Conservation (phyloP, 1,140 invertebrate species). For the Nebria ingens region DNA sequence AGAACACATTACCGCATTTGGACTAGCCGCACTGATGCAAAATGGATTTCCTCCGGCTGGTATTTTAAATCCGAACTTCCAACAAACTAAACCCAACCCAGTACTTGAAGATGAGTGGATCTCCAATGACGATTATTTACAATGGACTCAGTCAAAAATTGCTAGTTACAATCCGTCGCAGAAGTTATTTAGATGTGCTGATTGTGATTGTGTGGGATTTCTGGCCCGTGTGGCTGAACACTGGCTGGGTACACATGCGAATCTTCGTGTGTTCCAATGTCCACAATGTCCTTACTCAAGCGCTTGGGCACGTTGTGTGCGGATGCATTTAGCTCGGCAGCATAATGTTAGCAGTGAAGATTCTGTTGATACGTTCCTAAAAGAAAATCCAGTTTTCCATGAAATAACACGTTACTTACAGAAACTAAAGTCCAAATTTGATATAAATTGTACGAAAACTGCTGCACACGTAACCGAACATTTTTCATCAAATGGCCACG, state of each 20-base stretch:
- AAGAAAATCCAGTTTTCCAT: constrained; percentile 61
- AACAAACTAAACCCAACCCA: constrained; percentile 35
- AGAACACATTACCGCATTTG: constrained; percentile 55
- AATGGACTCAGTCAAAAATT: constrained; percentile 60
- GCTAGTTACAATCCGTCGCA: constrained; percentile 61
- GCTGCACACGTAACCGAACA: not conserved
- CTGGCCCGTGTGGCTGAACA: constrained; percentile 71
- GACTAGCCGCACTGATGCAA: constrained; percentile 58
- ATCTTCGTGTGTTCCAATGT: constrained; percentile 61
- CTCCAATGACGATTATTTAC: constrained; percentile 51
- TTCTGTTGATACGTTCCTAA: constrained; percentile 44
- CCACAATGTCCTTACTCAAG: constrained; percentile 61
- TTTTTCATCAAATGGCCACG: constrained; percentile 8
- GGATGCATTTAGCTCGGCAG: constrained; percentile 59
- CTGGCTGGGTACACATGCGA: constrained; percentile 71
- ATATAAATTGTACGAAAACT: constrained; percentile 30
- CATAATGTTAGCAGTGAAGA: constrained; percentile 51
- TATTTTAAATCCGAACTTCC: constrained; percentile 44
- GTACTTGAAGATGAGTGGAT: constrained; percentile 55
- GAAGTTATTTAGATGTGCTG: constrained; percentile 61
- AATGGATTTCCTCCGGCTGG: constrained; percentile 54
- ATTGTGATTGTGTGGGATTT: constrained; percentile 69
- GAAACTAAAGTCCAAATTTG: constrained; percentile 52
- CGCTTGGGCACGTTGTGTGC: constrained; percentile 62
- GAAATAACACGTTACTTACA: constrained; percentile 62